phyloP scores from a whole-genome alignment of 2,113 vertebrate species.

The Antennarius striatus region DNA sequence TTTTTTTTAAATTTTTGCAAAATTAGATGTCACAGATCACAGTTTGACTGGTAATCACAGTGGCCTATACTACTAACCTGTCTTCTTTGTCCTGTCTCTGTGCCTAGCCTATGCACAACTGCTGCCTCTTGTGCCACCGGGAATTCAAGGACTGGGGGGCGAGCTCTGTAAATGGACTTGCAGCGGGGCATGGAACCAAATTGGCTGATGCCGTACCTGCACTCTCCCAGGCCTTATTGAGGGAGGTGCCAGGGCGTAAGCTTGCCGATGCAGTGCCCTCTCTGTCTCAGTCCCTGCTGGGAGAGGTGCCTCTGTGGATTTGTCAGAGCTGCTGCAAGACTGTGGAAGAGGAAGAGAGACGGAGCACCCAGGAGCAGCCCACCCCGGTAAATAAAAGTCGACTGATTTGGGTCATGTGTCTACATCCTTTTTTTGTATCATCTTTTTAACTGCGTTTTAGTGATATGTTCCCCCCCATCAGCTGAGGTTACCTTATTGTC shows the following conservation, averaged over 20 bases:
- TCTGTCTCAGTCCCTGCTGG: slow-evolving; percentile 94
- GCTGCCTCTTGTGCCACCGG: slow-evolving; percentile 96
- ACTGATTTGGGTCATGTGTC: slow-evolving; percentile 38
- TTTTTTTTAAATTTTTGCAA: too few species aligned
- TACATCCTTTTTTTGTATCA: slow-evolving; percentile 5
- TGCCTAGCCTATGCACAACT: slow-evolving; percentile 90
- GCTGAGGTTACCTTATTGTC: not conserved
- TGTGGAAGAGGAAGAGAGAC: slow-evolving; percentile 95
- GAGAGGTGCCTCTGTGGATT: slow-evolving; percentile 98
- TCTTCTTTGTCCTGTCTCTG: slow-evolving; percentile 48
- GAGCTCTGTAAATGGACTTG: slow-evolving; percentile 88
- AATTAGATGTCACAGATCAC: not conserved
- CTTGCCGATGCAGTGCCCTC: slow-evolving; percentile 95
- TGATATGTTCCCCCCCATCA: not conserved
- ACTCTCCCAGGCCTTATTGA: slow-evolving; percentile 92
- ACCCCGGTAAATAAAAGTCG: slow-evolving; percentile 81
- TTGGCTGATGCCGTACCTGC: slow-evolving; percentile 88
- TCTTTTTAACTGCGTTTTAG: slow-evolving; percentile 12
- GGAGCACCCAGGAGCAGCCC: slow-evolving; percentile 88
- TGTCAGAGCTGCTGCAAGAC: slow-evolving; percentile 98
- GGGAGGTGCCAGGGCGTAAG: slow-evolving; percentile 86
- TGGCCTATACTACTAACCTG: slow-evolving; percentile 4
- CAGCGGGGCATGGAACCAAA: slow-evolving; percentile 86
- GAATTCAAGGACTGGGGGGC: slow-evolving; percentile 97
- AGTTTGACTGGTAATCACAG: not conserved